Evolutionary conservation across 2,888 invertebrate species (phyloP).

Genomic region (Esperia sulphurella): DNA sequence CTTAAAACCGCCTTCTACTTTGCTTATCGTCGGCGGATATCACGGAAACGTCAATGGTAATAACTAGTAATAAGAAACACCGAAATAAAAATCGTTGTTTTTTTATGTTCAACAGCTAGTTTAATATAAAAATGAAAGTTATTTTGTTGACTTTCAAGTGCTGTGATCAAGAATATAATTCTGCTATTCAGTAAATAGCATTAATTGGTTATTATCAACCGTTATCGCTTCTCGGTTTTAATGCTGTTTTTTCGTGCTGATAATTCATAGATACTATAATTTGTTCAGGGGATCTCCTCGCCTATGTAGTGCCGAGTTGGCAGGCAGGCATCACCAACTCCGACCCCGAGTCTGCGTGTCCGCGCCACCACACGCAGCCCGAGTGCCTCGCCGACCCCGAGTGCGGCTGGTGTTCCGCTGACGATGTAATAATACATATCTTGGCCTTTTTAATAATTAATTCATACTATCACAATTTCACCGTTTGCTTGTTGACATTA

Average conservation of each 20-base stretch:
- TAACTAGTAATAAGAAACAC: neutral
- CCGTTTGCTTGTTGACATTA: neutral
- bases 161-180: neutral
- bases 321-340: conserved; percentile 84
- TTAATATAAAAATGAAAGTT: neutral
- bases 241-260: neutral
- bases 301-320: conserved; percentile 91
- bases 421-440: conserved; percentile 71
- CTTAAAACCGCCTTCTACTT: conserved; percentile 89
- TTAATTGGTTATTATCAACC: neutral
- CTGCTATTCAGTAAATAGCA: neutral
- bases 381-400: conserved; percentile 94
- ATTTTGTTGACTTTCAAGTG: neutral
- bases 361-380: conserved; percentile 85
- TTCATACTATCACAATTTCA: neutral
- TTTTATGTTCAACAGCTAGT: neutral
- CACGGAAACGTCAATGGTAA: conserved; percentile 92
- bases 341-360: conserved; percentile 88
- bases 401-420: conserved; percentile 95
- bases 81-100: neutral
- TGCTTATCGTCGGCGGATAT: conserved; percentile 93
- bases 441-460: neutral
- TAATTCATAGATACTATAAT: neutral
- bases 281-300: conserved; percentile 84
- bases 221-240: neutral